Evolutionary conservation across 2,113 vertebrate species (phyloP).

Genomic region (Melospiza melodia): DNA sequence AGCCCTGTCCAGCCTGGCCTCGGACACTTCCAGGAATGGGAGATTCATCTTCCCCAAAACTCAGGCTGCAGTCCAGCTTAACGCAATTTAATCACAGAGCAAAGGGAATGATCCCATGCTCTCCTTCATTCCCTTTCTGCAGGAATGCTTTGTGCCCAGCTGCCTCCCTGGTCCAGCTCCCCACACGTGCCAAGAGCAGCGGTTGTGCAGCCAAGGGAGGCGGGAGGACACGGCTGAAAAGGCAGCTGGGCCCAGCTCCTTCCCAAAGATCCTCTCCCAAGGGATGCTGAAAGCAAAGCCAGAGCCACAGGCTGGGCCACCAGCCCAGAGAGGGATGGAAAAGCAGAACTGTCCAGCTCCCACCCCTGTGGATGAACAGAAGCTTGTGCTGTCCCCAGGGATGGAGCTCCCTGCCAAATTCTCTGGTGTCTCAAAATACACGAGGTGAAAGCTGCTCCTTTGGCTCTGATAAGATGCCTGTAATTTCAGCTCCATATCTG

Average conservation of each 20-base stretch:
- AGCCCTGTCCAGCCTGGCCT: accelerated
- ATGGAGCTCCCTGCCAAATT: constrained; percentile 3
- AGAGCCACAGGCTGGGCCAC: neutral
- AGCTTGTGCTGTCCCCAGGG: neutral
- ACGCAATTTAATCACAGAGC: neutral
- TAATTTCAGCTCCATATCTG: constrained; percentile 51
- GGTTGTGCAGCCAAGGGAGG: constrained; percentile 9
- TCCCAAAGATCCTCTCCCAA: neutral
- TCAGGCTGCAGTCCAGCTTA: neutral
- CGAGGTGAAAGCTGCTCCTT: neutral
- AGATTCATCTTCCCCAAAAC: neutral
- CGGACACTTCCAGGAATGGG: neutral
- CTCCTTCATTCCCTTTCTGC: neutral
- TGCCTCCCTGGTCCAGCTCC: neutral
- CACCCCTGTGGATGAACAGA: neutral
- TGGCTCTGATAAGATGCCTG: neutral
- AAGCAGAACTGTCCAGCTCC: neutral
- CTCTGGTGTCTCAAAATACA: neutral
- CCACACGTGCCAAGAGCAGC: neutral
- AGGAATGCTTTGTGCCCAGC: neutral
- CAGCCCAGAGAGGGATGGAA: neutral
- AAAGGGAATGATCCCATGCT: neutral
- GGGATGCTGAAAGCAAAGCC: neutral
- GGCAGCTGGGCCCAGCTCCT: neutral
- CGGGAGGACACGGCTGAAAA: neutral